Evolutionary conservation across 2,113 vertebrate genomes (phyloP), one percentile per base, ranked within the genome.

Genomic region (Circaetus cinerascens): DNA sequence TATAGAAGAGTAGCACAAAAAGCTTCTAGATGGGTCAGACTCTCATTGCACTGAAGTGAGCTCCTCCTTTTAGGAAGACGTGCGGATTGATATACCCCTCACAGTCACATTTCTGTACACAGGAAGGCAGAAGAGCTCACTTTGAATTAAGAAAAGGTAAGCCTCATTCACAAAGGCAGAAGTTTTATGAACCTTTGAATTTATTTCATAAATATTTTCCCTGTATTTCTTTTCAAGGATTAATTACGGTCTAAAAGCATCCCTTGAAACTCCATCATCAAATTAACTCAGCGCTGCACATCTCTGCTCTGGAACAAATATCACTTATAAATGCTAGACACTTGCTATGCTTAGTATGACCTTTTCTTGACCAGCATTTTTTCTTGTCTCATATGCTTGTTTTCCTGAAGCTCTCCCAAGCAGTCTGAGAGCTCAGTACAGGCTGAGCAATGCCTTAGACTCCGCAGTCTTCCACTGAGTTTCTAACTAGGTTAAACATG

Each of bases 401-500:
- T 92, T 89, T 91, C 48, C 38, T 11, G 32, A 66, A 46, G 45
- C 12, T 94, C 25, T 95, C 43, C 45, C 43, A 34, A 73, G 79
- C 32, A 83, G 59, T 32, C 74, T 84, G 92, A 71, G 78, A 68
- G 86, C 80, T 94, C 56, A 3, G 43, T 77, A 64, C 22, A 90
- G 79, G 23, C 75, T 96, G 88, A 93, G 76, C 84, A 75, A 40
- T 72, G 69, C 73, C 57, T 91, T 74, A 87, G 69, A 91, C 62
- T 77, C 79, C 0, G 1, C 76, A 92, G 66, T 67, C 68, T 93
- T 92, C 76, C 91, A 64, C 30, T 2, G 88, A 93, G 66, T 74
- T 95, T 76, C 86, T 94, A 91, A 90, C 87, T 95, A 93, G 93
- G 86, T 89, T 92, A 94, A 95, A 89, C 48, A 67, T 86, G 69